Percentiles rank a stretch among this genome's conserved stretches.
Conservation (phyloP, 2,888 invertebrate species). For the Plusia festucae region DNA sequence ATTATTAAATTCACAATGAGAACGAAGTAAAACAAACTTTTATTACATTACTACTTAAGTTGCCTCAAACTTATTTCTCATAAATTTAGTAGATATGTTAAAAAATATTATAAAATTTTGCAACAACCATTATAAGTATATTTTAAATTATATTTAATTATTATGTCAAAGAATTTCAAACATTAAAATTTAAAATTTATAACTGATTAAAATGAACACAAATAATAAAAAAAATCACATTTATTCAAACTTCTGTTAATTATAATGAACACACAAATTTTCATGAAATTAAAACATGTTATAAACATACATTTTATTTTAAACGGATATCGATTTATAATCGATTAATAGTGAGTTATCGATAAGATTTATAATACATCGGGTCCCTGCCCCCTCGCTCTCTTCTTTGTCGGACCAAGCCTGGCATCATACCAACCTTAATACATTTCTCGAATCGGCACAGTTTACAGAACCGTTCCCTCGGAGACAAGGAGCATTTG, state of each 20-base stretch:
- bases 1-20: too few relatives aligned
- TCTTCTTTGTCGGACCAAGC: constrained; percentile 49
- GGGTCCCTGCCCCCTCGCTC: constrained; percentile 42
- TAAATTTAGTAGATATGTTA: too few relatives aligned
- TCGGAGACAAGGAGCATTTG: constrained; percentile 43
- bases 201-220: background rate
- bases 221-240: background rate
- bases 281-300: background rate
- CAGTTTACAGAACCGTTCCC: constrained; percentile 55
- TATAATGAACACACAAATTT: background rate
- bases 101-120: too few relatives aligned
- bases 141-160: too few relatives aligned
- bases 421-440: constrained; percentile 64
- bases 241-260: background rate
- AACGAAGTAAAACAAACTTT: too few relatives aligned
- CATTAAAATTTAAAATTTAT: too few relatives aligned
- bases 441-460: constrained; percentile 70
- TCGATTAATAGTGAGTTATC: background rate
- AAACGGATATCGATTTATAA: background rate
- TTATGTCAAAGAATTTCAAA: too few relatives aligned
- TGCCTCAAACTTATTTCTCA: too few relatives aligned
- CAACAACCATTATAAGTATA: too few relatives aligned
- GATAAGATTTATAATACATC: constrained; percentile 27
- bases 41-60: too few relatives aligned
- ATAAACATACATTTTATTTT: background rate